Evolutionary conservation across 2,113 vertebrate species (phyloP).

Genomic region (Ahaetulla prasina): DNA sequence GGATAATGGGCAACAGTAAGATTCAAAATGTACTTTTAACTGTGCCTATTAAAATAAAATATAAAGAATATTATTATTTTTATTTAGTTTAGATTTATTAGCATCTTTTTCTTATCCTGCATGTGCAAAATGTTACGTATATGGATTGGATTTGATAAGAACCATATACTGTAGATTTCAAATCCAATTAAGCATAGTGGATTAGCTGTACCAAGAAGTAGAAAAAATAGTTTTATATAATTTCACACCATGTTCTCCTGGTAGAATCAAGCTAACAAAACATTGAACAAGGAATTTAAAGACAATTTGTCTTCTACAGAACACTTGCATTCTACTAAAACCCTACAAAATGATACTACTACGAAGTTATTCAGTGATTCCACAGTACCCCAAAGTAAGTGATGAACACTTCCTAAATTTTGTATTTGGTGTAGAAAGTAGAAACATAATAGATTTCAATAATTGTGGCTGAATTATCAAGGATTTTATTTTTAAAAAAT

Average conservation of each 20-base stretch:
- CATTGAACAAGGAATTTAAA: constrained; percentile 18
- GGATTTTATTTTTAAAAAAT: background rate
- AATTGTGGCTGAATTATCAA: background rate
- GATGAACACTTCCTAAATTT: background rate
- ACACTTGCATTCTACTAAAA: background rate
- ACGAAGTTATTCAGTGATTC: background rate
- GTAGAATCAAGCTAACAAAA: background rate
- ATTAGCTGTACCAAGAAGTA: background rate
- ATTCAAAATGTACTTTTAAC: background rate
- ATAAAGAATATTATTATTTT: background rate
- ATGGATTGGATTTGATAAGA: background rate
- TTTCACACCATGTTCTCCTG: background rate
- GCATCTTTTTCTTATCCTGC: background rate
- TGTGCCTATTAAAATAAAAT: background rate
- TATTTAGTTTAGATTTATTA: background rate
- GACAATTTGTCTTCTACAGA: constrained; percentile 47
- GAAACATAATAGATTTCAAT: background rate
- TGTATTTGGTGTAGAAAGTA: background rate
- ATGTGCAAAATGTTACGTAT: background rate
- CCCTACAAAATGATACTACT: background rate
- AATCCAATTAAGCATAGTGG: background rate
- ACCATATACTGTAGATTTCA: background rate
- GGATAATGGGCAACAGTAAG: background rate
- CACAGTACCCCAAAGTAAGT: background rate
- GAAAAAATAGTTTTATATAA: background rate